Base-by-base conservation (phyloP, 2,113 vertebrate genomes). In the Shinisaurus crocodilurus region DNA sequence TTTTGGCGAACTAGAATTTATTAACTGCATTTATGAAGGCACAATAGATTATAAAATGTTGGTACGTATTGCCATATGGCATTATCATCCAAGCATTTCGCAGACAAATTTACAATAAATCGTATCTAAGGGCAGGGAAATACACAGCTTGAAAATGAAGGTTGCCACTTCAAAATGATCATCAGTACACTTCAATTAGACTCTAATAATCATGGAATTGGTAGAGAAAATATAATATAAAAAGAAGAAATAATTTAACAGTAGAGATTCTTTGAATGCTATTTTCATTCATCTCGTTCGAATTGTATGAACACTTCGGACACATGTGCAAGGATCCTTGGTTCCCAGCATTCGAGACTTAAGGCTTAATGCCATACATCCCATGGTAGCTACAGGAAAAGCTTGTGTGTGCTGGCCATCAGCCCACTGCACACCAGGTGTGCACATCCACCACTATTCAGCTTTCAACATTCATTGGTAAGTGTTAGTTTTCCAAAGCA, bases 51-150 rank as follows among this genome's bases (percentile, higher is more conserved):
- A 1, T 0, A 86, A 54, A 0, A 50, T 72, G 29, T 48, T 87
- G 89, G 18, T 57, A 72, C 32, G 65, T 54, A 81, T 70, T 40
- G n/a, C 40, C 5, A 43, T 18, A 10, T 81, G 3, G 0, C n/a
- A 0, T 29, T 20, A n/a, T 13, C 43, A 90, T 23, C 54, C 34
- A 7, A 89, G 0, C 0, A 0, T 0, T 0, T 72, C 20, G 48
- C 32, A n/a, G 18, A 27, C 20, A 34, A 82, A 63, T 5, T 48
- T 45, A 27, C 7, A 37, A 72, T 27, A 7, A 13, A 57, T 29
- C 67, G n/a, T 45, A 74, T 74, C 18, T 43, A 29, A 60, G 16
- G 45, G 20, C 4, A 9, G 32, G 27, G 43, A 40, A 54, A 54
- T 70, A 23, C 57, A 8, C 16, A 25, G 3, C 34, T 81, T 80